Evolutionary conservation across 1,140 invertebrate genomes (phyloP).

Genomic region (Ostrea edulis): DNA sequence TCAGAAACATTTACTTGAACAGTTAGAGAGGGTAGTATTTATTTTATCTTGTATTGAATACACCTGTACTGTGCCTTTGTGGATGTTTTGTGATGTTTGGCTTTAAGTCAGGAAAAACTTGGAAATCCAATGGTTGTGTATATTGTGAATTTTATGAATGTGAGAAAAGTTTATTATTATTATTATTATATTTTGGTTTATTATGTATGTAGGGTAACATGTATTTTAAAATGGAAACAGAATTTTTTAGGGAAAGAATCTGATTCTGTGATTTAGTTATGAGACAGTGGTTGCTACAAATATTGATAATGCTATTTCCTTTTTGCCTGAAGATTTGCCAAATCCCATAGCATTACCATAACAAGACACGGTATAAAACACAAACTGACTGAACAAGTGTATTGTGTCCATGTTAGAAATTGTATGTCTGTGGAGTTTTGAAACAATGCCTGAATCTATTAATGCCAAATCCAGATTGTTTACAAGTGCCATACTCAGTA

Average conservation of each 20-base stretch:
- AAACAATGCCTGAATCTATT: not conserved
- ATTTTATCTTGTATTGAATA: not conserved
- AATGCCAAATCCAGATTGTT: not conserved
- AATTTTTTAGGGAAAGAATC: not conserved
- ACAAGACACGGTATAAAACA: too few relatives aligned
- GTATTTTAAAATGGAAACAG: not conserved
- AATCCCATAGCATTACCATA: not conserved
- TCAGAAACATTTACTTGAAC: not conserved
- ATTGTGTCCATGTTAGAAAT: not conserved
- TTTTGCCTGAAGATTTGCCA: not conserved
- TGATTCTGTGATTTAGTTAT: too few relatives aligned
- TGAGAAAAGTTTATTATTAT: not conserved
- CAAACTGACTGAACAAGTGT: too few relatives aligned
- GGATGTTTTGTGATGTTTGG: too few relatives aligned
- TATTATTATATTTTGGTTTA: too few relatives aligned
- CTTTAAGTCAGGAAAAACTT: not conserved
- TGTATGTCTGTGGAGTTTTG: not conserved
- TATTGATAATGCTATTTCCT: not conserved
- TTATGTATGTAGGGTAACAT: not conserved
- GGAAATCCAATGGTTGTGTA: not conserved
- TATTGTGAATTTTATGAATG: not conserved
- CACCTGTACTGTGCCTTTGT: not conserved
- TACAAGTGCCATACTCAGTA: not conserved
- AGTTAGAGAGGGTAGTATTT: not conserved
- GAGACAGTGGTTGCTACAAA: not conserved